A percentile compares a stretch with the other conserved stretches of the same genome.
Conservation (phyloP, 2,888 invertebrate genomes). For the Cantharis lateralis region DNA sequence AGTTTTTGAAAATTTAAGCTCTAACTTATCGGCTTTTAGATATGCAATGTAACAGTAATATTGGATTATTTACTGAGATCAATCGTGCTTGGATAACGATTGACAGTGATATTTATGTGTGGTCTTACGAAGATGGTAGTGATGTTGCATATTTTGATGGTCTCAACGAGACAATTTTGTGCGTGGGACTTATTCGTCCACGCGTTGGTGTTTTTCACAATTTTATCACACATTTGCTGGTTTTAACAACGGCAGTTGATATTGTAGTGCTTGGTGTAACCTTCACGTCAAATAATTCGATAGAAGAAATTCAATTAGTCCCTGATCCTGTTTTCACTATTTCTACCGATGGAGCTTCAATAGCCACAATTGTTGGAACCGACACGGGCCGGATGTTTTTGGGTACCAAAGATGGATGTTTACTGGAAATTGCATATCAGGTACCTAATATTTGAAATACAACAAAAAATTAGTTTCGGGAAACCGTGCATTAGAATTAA, state of each 20-base stretch:
- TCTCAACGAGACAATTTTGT: constrained; percentile 89
- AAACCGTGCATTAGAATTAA: no score
- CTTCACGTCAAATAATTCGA: constrained; percentile 60
- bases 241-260: constrained; percentile 93
- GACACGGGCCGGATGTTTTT: constrained; percentile 88
- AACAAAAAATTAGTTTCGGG: no score
- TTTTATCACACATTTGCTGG: constrained; percentile 88
- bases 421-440: constrained; percentile 95
- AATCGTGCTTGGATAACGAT: constrained; percentile 96
- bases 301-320: constrained; percentile 85
- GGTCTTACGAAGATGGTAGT: constrained; percentile 94
- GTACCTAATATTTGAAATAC: constrained; percentile 53
- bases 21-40: constrained; percentile 60
- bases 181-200: constrained; percentile 89
- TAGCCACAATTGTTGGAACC: constrained; percentile 82
- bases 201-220: constrained; percentile 87
- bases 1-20: neutral
- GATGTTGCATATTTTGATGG: constrained; percentile 98
- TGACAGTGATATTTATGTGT: constrained; percentile 96
- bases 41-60: constrained; percentile 94
- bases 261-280: constrained; percentile 84
- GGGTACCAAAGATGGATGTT: constrained; percentile 90
- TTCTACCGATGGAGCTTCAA: constrained; percentile 86
- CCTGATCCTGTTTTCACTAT: constrained; percentile 94
- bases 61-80: constrained; percentile 97